Conservation (phyloP, 2,888 invertebrate species). For the Polydrusus cervinus region DNA sequence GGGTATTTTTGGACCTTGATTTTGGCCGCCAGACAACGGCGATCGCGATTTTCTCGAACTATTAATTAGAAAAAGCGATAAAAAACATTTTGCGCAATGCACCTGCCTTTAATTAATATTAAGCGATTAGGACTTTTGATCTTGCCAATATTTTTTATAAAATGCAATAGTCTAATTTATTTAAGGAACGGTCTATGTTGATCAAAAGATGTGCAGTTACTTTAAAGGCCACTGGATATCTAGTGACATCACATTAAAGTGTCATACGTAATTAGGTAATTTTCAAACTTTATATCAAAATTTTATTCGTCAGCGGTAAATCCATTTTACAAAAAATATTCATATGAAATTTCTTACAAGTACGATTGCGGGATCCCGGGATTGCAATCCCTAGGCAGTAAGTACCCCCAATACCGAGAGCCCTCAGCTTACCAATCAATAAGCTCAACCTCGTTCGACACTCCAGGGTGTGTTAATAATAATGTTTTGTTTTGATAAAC, state of each 20-base stretch:
- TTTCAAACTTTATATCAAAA: no score
- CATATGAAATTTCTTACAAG: no score
- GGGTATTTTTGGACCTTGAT: conserved; percentile 55
- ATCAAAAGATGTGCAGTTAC: conserved; percentile 2
- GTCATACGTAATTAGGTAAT: not conserved
- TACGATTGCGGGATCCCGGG: no score
- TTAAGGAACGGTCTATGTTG: conserved; percentile 19
- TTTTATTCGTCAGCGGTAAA: no score
- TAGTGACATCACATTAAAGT: conserved; percentile 23
- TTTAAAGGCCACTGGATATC: not conserved
- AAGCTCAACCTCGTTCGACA: no score
- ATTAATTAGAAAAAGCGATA: conserved; percentile 43
- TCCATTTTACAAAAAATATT: no score
- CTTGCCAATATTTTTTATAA: conserved; percentile 59
- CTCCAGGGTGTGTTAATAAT: no score
- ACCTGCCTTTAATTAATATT: conserved; percentile 64
- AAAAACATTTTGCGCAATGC: conserved; percentile 49
- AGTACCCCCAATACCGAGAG: no score
- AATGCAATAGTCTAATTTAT: conserved; percentile 49
- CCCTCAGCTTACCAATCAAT: no score
- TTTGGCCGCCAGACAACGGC: conserved; percentile 49
- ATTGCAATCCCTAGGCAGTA: no score
- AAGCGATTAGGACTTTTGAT: conserved; percentile 27
- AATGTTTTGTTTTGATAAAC: no score
- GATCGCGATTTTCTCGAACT: conserved; percentile 46